Evolutionary conservation across 2,113 vertebrate species (phyloP).

Genomic region (Cyprinodon brontotheroides): DNA sequence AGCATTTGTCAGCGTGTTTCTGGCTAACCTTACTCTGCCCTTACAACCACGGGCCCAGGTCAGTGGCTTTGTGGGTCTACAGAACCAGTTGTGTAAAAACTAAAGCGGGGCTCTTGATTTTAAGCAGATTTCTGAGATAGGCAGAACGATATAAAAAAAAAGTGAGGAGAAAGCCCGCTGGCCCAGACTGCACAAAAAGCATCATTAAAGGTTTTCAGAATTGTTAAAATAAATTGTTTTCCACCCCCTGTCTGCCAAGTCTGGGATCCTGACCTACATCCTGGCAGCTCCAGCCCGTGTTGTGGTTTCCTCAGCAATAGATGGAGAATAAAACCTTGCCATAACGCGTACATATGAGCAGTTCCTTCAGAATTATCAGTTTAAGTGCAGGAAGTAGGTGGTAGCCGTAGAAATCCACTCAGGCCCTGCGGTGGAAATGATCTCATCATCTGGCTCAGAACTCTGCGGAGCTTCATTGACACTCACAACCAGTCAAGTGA

Average conservation of each 20-base stretch:
- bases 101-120: constrained; percentile 42
- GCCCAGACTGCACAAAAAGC: not conserved
- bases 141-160: constrained; percentile 33
- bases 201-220: constrained; percentile 15
- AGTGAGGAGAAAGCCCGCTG: constrained; percentile 30
- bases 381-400: constrained; percentile 60
- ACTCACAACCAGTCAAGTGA: constrained; percentile 61
- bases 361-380: constrained; percentile 50
- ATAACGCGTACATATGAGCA: constrained; percentile 39
- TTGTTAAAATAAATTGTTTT: constrained; percentile 12
- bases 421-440: constrained; percentile 68
- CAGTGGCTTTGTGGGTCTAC: constrained; percentile 51
- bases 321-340: constrained; percentile 41
- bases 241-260: constrained; percentile 27
- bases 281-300: constrained; percentile 32
- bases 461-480: constrained; percentile 65
- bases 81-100: constrained; percentile 41
- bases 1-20: constrained; percentile 69
- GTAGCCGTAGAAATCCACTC: constrained; percentile 48
- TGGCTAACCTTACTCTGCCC: constrained; percentile 75
- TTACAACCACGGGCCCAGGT: constrained; percentile 56
- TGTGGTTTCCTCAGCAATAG: constrained; percentile 54
- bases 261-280: constrained; percentile 27
- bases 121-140: constrained; percentile 45
- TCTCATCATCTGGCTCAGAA: constrained; percentile 64